A percentile compares a stretch with the other conserved stretches of the same genome.
Evolutionary conservation across 2,888 invertebrate species (phyloP).

Genomic region (Xanthostigma xanthostigma): DNA sequence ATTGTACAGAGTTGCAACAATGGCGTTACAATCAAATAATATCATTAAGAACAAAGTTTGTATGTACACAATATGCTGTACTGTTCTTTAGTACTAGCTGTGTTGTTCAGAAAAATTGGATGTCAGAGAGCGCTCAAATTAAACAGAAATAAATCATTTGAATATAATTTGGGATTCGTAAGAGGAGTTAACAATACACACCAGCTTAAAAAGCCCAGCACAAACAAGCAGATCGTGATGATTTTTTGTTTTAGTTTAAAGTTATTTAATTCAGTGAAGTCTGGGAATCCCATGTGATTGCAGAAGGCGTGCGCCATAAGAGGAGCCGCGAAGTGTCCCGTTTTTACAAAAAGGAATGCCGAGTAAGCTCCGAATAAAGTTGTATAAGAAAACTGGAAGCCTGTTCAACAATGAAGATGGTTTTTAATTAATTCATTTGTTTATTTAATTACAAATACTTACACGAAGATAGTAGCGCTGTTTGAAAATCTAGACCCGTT

Average conservation of each 20-base stretch:
- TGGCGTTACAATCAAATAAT: not conserved
- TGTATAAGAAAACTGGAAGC: conserved; percentile 82
- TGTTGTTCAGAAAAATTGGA: not conserved
- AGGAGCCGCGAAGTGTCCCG: conserved; percentile 80
- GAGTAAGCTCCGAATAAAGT: conserved; percentile 90
- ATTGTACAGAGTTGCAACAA: no score
- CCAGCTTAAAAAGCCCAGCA: conserved; percentile 67
- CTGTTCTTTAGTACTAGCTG: not conserved
- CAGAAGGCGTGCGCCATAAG: conserved; percentile 86
- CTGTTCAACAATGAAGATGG: conserved; percentile 29
- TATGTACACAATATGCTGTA: not conserved
- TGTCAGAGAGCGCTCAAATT: conserved; percentile 9
- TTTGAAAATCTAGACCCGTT: conserved; percentile 50
- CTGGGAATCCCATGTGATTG: conserved; percentile 94
- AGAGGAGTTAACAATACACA: conserved; percentile 57
- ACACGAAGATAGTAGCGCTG: conserved; percentile 59
- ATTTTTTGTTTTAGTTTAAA: conserved; percentile 39
- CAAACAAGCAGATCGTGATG: conserved; percentile 48
- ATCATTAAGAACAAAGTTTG: not conserved
- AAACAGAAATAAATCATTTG: conserved; percentile 44
- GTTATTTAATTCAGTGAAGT: conserved; percentile 54
- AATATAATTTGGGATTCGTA: conserved; percentile 51
- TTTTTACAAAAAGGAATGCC: conserved; percentile 77
- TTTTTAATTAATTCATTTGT: not conserved
- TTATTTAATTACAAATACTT: conserved; percentile 24